Evolutionary conservation across 2,113 vertebrate species (phyloP), one percentile per base, ranked within the genome.

Genomic region (Cynoglossus semilaevis): DNA sequence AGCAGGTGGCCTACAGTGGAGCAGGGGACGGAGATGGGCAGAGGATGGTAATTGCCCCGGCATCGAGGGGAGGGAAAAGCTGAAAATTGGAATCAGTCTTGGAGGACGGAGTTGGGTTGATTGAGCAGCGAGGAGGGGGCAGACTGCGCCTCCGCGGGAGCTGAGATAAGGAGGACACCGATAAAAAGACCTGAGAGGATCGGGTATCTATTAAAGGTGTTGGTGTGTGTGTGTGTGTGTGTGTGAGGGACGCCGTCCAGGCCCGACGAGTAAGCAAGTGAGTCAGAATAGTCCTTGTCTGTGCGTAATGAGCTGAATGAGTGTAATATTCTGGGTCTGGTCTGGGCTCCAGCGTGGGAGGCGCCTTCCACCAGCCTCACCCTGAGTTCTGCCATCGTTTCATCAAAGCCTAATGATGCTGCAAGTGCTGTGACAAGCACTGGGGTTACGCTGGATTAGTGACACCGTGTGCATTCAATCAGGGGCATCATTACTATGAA

Each of bases 1-100:
- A 72, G 63, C 71, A 40, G 47, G 57, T 63, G 67, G 67, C 49
- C 1, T 36, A 66, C 46, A 55, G 48, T 51, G 52, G 44, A 59
- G 74, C 43, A 16, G 63, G 72, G 79, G 77, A 83, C 76, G 72
- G 72, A 80, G 60, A 85, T 79, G 69, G 76, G 76, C 68, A 70
- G 77, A 58, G 64, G 61, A 46, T 71, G 70, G 83, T 87, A 89
- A 88, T 87, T 87, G 85, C 86, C 81, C 62, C 47, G 48, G 78
- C 69, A 80, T 85, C 79, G 14, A 29, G 22, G 58, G 79, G 58
- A 77, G 82, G 75, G 66, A 67, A n/a, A 16, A 15, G 66, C 59
- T 79, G 73, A 73, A 78, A 81, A 86, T 83, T 83, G 81, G 74
- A 86, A 77, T 62, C 72, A 82, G 81, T 79, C 77, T 67, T 59